A percentile compares a stretch with the other conserved stretches of the same genome.
Conservation (phyloP, 1,140 invertebrate species). For the Phthorimaea operculella region DNA sequence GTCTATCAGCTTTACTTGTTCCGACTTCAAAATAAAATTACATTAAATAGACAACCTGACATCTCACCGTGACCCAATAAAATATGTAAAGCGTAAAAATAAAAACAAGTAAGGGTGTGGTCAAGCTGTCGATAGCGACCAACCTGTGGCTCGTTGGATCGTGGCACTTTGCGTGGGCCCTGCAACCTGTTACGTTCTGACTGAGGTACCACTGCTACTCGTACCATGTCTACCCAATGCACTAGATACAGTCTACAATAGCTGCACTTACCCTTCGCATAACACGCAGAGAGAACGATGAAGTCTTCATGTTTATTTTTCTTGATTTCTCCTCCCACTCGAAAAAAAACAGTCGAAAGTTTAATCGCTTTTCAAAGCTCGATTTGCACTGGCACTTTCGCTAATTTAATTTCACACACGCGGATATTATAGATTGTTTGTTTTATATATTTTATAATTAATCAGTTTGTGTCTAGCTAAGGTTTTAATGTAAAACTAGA, state of each 20-base stretch:
- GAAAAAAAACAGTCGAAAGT: constrained; percentile 17
- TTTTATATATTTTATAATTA: not conserved
- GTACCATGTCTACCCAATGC: not conserved
- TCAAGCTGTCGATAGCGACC: not conserved
- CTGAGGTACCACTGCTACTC: not conserved
- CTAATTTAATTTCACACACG: not conserved
- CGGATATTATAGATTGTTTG: not conserved
- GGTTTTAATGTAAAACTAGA: not conserved
- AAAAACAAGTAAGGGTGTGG: constrained; percentile 5
- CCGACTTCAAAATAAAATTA: no score
- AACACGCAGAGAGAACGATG: constrained; percentile 79
- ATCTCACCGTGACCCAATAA: not conserved
- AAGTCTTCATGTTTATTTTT: constrained; percentile 77
- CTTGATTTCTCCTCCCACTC: constrained; percentile 18
- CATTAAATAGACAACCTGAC: no score
- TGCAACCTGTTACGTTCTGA: constrained; percentile 3
- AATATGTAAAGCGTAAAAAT: constrained; percentile 2
- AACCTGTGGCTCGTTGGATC: not conserved
- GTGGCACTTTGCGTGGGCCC: not conserved
- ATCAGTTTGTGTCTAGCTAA: not conserved
- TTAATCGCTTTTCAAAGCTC: no score
- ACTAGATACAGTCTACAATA: not conserved
- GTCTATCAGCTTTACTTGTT: no score
- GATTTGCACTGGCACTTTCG: no score
- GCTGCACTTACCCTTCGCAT: constrained; percentile 77